phyloP scores from a whole-genome alignment of 2,797 vertebrate species.

The Helostoma temminkii region DNA sequence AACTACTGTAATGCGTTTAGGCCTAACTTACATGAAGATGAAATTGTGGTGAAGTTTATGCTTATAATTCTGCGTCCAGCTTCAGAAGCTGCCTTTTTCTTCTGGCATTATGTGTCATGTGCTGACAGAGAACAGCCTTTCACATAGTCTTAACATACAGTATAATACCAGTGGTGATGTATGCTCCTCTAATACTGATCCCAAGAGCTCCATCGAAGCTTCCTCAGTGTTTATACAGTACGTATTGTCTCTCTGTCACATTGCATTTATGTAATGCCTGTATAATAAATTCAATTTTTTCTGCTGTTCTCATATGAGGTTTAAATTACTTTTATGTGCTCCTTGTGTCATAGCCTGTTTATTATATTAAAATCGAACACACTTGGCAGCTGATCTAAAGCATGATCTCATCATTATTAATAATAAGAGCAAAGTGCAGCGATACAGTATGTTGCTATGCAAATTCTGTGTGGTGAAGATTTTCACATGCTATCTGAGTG shows the following conservation, averaged over 20 bases:
- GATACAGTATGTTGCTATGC: constrained; percentile 47
- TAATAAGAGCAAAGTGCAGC: neutral
- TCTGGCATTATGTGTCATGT: constrained; percentile 27
- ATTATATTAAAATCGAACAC: neutral
- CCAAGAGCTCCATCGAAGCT: too few relatives aligned
- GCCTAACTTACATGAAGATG: neutral
- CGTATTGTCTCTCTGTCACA: neutral
- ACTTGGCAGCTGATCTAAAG: neutral
- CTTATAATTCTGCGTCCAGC: neutral
- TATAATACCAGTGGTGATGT: neutral
- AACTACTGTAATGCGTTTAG: constrained; percentile 7
- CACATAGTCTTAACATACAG: neutral
- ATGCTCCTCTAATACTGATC: neutral
- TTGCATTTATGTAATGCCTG: neutral
- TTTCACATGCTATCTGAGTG: constrained; percentile 35
- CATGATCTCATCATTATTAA: constrained; percentile 5
- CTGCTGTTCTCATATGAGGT: neutral
- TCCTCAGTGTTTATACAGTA: too few relatives aligned
- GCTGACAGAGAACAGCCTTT: neutral
- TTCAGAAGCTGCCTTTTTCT: constrained; percentile 1
- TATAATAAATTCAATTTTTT: too few relatives aligned
- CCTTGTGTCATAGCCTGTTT: too few relatives aligned
- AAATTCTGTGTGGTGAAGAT: constrained; percentile 23
- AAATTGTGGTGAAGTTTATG: neutral
- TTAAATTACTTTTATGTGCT: neutral